Conservation (phyloP, 2,797 vertebrate genomes). For the Labeo calbasu region DNA sequence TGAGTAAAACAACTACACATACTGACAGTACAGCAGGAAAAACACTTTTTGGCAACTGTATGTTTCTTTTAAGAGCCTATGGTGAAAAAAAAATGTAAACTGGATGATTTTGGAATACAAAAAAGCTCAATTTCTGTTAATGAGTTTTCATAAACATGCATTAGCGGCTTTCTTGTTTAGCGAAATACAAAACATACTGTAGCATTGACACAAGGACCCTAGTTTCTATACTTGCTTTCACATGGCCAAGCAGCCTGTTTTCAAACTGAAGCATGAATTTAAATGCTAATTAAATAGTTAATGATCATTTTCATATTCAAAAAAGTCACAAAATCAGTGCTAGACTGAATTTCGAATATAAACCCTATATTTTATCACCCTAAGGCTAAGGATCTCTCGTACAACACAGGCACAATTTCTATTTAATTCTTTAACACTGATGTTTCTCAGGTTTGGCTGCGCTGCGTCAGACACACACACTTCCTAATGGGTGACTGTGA, state of each 20-base stretch:
- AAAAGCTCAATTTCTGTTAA: conserved; percentile 22
- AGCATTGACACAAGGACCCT: conserved; percentile 1
- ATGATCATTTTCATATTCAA: not conserved
- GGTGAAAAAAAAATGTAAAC: conserved; percentile 65
- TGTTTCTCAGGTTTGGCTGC: not conserved
- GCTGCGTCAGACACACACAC: conserved; percentile 32
- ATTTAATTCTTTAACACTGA: not conserved
- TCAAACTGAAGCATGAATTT: not conserved
- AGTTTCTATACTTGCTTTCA: not conserved
- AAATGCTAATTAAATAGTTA: conserved; percentile 10
- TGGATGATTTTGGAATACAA: conserved; percentile 27
- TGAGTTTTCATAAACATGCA: conserved; percentile 48
- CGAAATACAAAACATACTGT: conserved; percentile 19
- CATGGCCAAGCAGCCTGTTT: not conserved
- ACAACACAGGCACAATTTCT: conserved; percentile 14
- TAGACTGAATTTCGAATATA: not conserved
- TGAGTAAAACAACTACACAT: not conserved
- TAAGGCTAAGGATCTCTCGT: not conserved
- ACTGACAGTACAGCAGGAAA: conserved; percentile 32
- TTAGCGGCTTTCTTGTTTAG: conserved; percentile 45
- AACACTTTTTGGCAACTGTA: conserved; percentile 45
- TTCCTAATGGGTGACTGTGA: not conserved
- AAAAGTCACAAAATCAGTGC: not conserved
- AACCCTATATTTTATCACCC: not conserved
- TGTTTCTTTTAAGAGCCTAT: conserved; percentile 35